Base-by-base conservation (phyloP, 2,797 vertebrate species). In the Pampus argenteus region DNA sequence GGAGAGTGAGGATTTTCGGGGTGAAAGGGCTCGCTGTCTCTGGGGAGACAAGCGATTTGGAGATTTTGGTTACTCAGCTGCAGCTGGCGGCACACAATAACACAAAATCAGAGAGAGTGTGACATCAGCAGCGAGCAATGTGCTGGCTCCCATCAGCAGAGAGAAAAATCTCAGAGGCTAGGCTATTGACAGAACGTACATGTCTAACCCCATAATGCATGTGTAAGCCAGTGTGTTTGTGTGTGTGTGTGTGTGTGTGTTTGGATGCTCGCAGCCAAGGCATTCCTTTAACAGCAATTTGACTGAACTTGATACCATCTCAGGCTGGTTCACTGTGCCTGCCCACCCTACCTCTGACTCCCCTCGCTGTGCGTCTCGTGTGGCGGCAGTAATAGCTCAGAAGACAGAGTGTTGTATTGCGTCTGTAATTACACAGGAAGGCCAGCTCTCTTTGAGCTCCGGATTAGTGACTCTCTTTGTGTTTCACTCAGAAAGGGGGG, bases 101-200 rank as follows among this genome's bases (percentile, higher is more conserved):
- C 90, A 90, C 88, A 92, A 95, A 93, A 94, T 95, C 93, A 95
- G 94, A 93, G 91, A 94, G 94, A 96, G 11, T 71, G 91, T 97
- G 96, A 97, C 96, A 95, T 97, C 95, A 97, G 90, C 92, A 91
- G 88, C 81, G 87, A 96, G 94, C 89, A 95, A 97, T 96, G 93
- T 90, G 86, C 92, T 95, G 94, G 95, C 94, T 95, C 95, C 63
- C 94, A 95, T 96, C 95, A 95, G 92, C 88, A 88, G 93, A 69
- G 64, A 73, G 94, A 88, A 94, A 94, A 95, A 95, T 95, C 95
- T 96, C 93, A 93, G 92, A 93, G 92, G 94, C 94, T 92, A 91
- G 91, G 93, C 94, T 95, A 95, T 94, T 95, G 94, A 94, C 95
- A 93, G 95, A 96, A 57, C 66, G 63, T 52, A 61, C 66, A 71